These are phyloP conservation scores for Eurois occulta DNA, from an alignment of 2,888 invertebrate genomes.

Conservation along the genomic window DNA sequence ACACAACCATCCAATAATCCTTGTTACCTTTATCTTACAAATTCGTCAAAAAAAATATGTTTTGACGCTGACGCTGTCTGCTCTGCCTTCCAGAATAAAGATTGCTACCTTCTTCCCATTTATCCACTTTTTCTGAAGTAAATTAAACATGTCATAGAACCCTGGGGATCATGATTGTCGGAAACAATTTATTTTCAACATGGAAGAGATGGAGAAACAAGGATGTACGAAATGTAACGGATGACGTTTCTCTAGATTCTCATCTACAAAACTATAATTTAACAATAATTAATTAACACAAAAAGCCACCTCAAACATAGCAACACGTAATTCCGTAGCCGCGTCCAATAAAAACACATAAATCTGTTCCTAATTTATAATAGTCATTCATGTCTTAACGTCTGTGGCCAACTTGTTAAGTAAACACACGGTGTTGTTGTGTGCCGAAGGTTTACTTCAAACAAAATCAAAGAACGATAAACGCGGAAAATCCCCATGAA, in stretches of 20 bases:
- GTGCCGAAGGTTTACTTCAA: constrained; percentile 18
- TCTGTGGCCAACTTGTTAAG: constrained; percentile 40
- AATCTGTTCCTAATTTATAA: constrained; percentile 81
- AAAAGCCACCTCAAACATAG: constrained; percentile 19
- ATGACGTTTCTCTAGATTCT: not conserved
- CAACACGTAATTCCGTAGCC: constrained; percentile 27
- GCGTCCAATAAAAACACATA: constrained; percentile 78
- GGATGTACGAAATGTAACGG: not conserved
- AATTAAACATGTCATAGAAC: not conserved
- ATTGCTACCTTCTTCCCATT: not conserved
- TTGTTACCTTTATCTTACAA: not conserved
- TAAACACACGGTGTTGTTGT: constrained; percentile 18
- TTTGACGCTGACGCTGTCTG: not conserved
- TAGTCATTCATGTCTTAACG: constrained; percentile 69
- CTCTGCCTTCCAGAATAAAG: not conserved
- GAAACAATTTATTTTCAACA: not conserved
- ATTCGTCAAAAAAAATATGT: not conserved
- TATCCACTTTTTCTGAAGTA: not conserved
- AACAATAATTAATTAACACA: constrained; percentile 23
- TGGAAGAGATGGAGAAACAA: not conserved
- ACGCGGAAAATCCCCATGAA: not conserved
- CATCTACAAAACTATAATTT: not conserved
- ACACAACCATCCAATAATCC: not conserved
- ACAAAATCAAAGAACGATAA: not conserved
- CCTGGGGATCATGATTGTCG: not conserved